Evolutionary conservation across 2,888 invertebrate species (phyloP).

Genomic region (Amphipoea lucens): DNA sequence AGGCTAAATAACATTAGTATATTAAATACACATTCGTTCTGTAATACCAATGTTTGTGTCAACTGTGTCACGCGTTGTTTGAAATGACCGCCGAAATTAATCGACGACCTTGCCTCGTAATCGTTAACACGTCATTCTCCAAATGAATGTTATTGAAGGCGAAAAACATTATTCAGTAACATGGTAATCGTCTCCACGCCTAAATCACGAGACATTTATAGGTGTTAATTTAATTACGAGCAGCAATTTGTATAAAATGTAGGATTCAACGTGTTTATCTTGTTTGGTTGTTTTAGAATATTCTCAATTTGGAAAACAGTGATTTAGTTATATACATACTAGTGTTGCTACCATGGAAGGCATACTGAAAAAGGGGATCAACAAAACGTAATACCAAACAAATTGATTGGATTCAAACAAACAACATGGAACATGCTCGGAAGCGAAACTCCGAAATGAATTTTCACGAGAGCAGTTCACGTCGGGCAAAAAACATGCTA

Average conservation of each 20-base stretch:
- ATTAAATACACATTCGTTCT: slow-evolving; percentile 19
- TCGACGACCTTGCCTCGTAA: slow-evolving; percentile 68
- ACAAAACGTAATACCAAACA: slow-evolving; percentile 33
- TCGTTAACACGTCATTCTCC: slow-evolving; percentile 62
- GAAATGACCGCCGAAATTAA: slow-evolving; percentile 68
- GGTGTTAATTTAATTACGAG: slow-evolving; percentile 26
- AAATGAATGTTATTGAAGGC: slow-evolving; percentile 58
- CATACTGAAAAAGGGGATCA: neutral
- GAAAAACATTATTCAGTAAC: slow-evolving; percentile 42
- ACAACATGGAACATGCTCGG: slow-evolving; percentile 40
- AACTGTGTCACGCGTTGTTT: slow-evolving; percentile 61
- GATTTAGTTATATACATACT: neutral
- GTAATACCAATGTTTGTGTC: slow-evolving; percentile 49
- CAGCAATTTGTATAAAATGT: slow-evolving; percentile 4
- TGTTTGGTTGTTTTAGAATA: slow-evolving; percentile 3
- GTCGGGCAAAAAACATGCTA: slow-evolving; percentile 50
- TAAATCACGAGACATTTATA: slow-evolving; percentile 31
- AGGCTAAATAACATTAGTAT: slow-evolving; percentile 19
- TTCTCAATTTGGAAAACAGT: slow-evolving; percentile 1
- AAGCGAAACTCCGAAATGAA: slow-evolving; percentile 51
- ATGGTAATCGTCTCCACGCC: slow-evolving; percentile 17
- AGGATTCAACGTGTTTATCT: neutral
- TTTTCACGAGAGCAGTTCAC: slow-evolving; percentile 50
- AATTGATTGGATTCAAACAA: slow-evolving; percentile 54
- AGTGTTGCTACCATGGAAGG: neutral